Evolutionary conservation across 2,888 invertebrate genomes (phyloP).

Genomic region (Nemotelus nigrinus): DNA sequence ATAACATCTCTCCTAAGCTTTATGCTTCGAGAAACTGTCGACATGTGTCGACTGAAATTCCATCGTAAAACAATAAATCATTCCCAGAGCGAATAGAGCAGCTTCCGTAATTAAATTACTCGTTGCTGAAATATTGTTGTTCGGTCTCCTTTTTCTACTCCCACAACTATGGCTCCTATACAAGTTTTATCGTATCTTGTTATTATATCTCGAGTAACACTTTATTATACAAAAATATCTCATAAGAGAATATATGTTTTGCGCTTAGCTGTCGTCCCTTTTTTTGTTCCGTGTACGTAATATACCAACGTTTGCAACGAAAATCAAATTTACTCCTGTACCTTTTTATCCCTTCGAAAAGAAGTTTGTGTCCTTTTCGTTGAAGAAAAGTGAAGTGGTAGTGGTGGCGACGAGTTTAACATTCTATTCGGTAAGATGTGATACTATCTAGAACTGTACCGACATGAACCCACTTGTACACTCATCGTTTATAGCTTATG

Average conservation of each 20-base stretch:
- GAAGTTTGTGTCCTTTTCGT: constrained; percentile 27
- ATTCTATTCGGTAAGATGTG: constrained; percentile 8
- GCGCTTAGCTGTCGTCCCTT: constrained; percentile 34
- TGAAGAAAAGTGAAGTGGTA: background rate
- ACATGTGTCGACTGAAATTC: constrained; percentile 32
- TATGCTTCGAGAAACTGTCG: constrained; percentile 14
- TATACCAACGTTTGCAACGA: constrained; percentile 3
- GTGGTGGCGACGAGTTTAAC: constrained; percentile 7
- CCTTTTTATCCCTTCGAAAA: constrained; percentile 26
- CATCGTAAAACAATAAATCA: constrained; percentile 37
- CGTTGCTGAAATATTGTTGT: background rate
- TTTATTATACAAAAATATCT: constrained; percentile 36
- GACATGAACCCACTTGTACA: background rate
- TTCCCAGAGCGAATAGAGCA: background rate
- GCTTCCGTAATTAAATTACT: constrained; percentile 39
- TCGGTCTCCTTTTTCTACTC: too few relatives aligned
- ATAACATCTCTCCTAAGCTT: background rate
- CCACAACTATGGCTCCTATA: too few relatives aligned
- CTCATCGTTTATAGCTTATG: background rate
- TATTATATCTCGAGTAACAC: constrained; percentile 8
- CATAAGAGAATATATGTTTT: constrained; percentile 31
- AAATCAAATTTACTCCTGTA: constrained; percentile 42
- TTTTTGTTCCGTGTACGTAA: background rate
- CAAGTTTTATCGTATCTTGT: background rate
- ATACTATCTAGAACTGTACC: constrained; percentile 2